Conservation (phyloP, 64 coral and sea anemone genomes). For the Montipora cactus region DNA sequence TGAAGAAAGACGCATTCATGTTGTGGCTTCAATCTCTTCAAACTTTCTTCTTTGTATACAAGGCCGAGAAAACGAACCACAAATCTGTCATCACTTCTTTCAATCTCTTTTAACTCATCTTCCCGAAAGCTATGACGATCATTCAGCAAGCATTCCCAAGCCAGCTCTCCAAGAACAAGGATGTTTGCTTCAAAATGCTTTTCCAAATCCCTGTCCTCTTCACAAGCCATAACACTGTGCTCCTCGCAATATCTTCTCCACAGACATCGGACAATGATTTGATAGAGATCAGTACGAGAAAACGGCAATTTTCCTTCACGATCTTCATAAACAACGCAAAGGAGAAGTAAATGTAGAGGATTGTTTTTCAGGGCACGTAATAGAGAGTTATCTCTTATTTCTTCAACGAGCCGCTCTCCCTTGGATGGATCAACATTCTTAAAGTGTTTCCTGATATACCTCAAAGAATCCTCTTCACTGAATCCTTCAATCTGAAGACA, state of each 20-base stretch:
- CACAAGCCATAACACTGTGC: not conserved
- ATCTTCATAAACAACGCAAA: slow-evolving; percentile 64
- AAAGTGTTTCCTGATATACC: slow-evolving; percentile 3
- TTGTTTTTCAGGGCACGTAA: not conserved
- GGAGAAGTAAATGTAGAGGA: slow-evolving; percentile 22
- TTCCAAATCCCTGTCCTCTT: not conserved
- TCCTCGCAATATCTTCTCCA: not conserved
- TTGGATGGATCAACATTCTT: not conserved
- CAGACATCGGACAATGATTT: not conserved
- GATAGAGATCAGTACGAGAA: slow-evolving; percentile 36
- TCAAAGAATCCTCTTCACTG: not conserved
- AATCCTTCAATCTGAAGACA: slow-evolving; percentile 24
- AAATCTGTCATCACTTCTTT: not conserved
- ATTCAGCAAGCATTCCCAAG: not conserved
- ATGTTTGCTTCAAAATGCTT: not conserved
- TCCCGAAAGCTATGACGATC: slow-evolving; percentile 8
- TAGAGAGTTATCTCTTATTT: not conserved
- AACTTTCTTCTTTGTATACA: not conserved
- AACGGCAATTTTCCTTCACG: slow-evolving; percentile 22
- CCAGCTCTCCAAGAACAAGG: not conserved
- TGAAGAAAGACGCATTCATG: slow-evolving; percentile 26
- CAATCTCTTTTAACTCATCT: not conserved
- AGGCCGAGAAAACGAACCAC: not conserved
- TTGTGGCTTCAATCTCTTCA: not conserved
- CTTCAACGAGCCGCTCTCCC: not conserved